phyloP scores from a whole-genome alignment of 2,113 vertebrate genomes.

The Paramisgurnus dabryanus region DNA sequence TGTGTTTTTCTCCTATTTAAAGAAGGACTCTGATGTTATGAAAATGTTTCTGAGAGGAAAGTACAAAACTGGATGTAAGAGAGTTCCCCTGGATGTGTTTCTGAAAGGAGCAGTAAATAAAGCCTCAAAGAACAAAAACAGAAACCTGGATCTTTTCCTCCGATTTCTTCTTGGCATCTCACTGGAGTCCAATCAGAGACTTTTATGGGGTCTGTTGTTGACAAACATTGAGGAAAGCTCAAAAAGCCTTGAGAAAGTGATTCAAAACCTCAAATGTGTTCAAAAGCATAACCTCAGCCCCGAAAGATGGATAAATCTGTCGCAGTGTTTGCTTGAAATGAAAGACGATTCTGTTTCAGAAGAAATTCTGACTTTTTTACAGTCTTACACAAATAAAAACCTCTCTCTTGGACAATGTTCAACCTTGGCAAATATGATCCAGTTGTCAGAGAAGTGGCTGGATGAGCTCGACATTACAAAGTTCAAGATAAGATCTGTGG shows the following conservation, averaged over 20 bases:
- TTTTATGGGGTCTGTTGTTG: neutral
- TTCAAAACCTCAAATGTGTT: neutral
- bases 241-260: neutral
- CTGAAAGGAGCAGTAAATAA: neutral
- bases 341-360: neutral
- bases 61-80: neutral
- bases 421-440: neutral
- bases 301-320: constrained; percentile 19
- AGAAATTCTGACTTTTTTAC: neutral
- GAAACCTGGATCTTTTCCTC: neutral
- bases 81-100: neutral
- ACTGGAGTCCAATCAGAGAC: constrained; percentile 15
- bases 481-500: neutral
- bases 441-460: neutral
- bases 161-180: constrained; percentile 4
- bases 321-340: constrained; percentile 15
- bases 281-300: neutral
- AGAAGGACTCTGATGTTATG: neutral
- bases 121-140: neutral
- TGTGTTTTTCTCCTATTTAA: constrained; percentile 1
- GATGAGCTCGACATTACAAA: neutral
- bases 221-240: neutral
- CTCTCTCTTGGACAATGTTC: neutral
- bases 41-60: neutral
- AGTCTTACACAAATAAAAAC: neutral